Percentiles rank a stretch among this genome's conserved stretches.
Conservation (phyloP, 37 sponge, comb jelly and placozoan species). For the Amphimedon queenslandica region DNA sequence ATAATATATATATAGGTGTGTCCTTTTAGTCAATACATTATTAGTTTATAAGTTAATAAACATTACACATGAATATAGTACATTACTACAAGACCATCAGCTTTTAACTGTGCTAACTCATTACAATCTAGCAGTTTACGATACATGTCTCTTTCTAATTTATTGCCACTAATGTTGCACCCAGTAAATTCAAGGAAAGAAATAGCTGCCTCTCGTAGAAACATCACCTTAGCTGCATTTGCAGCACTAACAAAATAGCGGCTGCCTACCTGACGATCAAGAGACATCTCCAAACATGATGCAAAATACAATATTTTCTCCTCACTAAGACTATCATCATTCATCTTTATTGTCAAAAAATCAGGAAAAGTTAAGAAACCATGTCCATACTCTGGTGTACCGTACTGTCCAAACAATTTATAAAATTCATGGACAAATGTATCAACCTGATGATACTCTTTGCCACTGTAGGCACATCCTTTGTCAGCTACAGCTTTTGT, state of each 20-base stretch:
- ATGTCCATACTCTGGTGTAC: constrained; percentile 16
- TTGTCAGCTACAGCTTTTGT: background rate
- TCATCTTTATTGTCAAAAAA: constrained; percentile 16
- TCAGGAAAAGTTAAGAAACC: constrained; percentile 19
- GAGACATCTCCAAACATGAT: background rate
- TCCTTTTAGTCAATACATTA: no score
- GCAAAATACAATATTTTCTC: background rate
- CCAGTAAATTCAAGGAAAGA: background rate
- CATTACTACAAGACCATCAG: constrained; percentile 37
- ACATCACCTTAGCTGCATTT: constrained; percentile 26
- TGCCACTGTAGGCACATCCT: background rate
- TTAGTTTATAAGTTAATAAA: no score
- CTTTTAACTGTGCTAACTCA: constrained; percentile 18
- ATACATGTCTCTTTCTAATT: constrained; percentile 12
- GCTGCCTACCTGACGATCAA: constrained; percentile 9
- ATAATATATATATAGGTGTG: no score
- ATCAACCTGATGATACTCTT: constrained; percentile 4
- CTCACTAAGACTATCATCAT: background rate
- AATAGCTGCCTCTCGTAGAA: constrained; percentile 22
- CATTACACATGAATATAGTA: no score
- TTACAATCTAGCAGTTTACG: constrained; percentile 7
- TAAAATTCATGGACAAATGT: constrained; percentile 37
- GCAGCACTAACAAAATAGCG: constrained; percentile 31
- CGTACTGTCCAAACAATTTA: constrained; percentile 21
- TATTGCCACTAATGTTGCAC: constrained; percentile 21